Base-by-base conservation (phyloP, 2,888 invertebrate species). In the Chrysodeixis includens region DNA sequence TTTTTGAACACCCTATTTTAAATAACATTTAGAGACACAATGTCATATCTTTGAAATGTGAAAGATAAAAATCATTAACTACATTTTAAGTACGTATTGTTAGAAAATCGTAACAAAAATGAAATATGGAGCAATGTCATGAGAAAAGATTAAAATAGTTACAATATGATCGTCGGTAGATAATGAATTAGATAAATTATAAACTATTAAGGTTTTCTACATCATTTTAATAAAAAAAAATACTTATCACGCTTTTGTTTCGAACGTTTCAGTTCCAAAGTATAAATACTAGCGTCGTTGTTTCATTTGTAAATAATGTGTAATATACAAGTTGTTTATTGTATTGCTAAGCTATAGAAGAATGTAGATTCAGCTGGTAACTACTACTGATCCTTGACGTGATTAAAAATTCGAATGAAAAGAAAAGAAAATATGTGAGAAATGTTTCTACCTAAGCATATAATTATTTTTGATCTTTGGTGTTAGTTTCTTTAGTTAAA, bases 121-220 rank as follows among this genome's bases (percentile, higher is more conserved):
- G 20, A 20, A 49, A 49, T 20, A 49, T 49, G 3, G 20, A 20
- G 10, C 46, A 49, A 49, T 49, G 46, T 18, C 46, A 49, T 49
- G 46, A 49, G 46, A 49, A 49, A 18, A 49, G 18, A 49, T 49
- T 20, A 10, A 49, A 49, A 49, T 20, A 18, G 20, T 20, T 49
- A 49, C 0, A 20, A 20, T 46, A 18, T 20, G 18, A 20, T 16
- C n/a, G 40, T n/a, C 5, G n/a, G 40, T 40, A n/a, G n/a, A 0
- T 35, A 35, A 35, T 35, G 12, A 35, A 35, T 35, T 35, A 35
- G 35, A 35, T 35, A 10, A 9, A 12, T 1, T 12, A 32, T 32
- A 2, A 35, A 35, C 14, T 35, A 3, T 35, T 35, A 35, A 35
- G 35, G 12, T 35, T 35, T 8, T 35, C 35, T 14, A 14, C 35